Evolutionary conservation across 2,888 invertebrate genomes (phyloP), one percentile per base, ranked within the genome.

Genomic region (Adineta ricciae): DNA sequence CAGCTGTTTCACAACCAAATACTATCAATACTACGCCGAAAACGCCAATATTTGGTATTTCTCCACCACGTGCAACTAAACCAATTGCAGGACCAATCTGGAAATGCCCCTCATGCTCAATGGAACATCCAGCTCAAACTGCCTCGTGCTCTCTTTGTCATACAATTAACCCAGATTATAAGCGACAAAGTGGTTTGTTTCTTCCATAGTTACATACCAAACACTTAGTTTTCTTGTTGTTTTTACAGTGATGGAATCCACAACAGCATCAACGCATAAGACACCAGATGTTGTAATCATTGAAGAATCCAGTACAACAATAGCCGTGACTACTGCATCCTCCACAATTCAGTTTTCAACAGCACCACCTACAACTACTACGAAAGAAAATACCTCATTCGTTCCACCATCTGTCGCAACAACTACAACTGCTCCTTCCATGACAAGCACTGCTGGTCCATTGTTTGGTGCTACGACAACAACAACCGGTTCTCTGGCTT

Each of bases 81-180:
- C 41, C 24, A 78, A 14, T 78, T 21, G 32, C 0, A 4, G 64
- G 64, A 64, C 64, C 64, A 32, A 19, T 64, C 11, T 78, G 78
- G 78, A 78, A 41, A 78, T 78, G 78, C 38, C 78, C 78, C 11
- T 78, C 78, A 41, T 78, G 78, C 41, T 24, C 78, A 38, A 78
- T 78, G 78, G 78, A 78, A 78, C 78, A 78, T 78, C 41, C 78
- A 38, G 11, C 78, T 38, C 78, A 78, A 78, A 78, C 78, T 41
- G 38, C 78, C 24, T 78, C 78, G 24, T 78, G 78, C n/a, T 78
- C 41, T 9, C n/a, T 78, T 38, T 78, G 78, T n/a, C 78, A 78
- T 78, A 41, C 24, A 24, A 78, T 78, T n/a, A 78, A 78, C 41
- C 78, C 78, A 78, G 41, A 78, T n/a, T 78, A 78, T 78, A 78